Evolutionary conservation across 2,797 vertebrate species (phyloP), one percentile per base, ranked within the genome.

Genomic region (Anas georgica): DNA sequence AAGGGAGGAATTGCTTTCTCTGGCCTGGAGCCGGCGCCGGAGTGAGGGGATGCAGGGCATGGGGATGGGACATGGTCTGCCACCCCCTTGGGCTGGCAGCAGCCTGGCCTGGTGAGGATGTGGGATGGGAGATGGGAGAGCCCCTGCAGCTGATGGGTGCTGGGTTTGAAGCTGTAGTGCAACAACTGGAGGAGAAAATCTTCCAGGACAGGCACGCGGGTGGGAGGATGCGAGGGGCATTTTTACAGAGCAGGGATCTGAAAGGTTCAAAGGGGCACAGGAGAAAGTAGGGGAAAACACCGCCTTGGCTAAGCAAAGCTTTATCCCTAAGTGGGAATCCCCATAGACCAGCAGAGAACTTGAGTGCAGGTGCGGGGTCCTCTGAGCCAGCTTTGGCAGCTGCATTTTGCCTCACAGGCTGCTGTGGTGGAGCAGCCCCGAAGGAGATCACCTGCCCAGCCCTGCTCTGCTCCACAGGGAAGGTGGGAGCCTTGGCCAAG

Each of bases 401-500:
- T 60, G 54, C 74, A 35, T 3, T 9, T 58, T 83, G 60, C 48
- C 25, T 64, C 56, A 50, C 35, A 68, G 67, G 54, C 35, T 73
- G 31, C 31, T 81, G 43, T 17, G 23, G 22, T 59, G 9, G 59
- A 59, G 17, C 25, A 77, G 54, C 3, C 29, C 37, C 12, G 23
- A 70, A 52, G 70, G 31, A 88, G 20, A 45, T 31, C 8, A 23
- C 11, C 5, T 9, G 43, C 3, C 17, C 31, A 11, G 15, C 46
- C 62, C 18, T 23, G 23, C 48, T 54, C 7, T 50, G 77, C 80
- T 48, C 31, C 0, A 1, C 41, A 0, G 0, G 46, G 28, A 62
- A 55, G 13, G 9, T 28, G 48, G 39, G 12, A 67, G 28, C 7
- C 3, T 14, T 54, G 72, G 60, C 20, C 69, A 68, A 75, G 79